Evolutionary conservation across 2,888 invertebrate species (phyloP).

Genomic region (Lacanobia oleracea): DNA sequence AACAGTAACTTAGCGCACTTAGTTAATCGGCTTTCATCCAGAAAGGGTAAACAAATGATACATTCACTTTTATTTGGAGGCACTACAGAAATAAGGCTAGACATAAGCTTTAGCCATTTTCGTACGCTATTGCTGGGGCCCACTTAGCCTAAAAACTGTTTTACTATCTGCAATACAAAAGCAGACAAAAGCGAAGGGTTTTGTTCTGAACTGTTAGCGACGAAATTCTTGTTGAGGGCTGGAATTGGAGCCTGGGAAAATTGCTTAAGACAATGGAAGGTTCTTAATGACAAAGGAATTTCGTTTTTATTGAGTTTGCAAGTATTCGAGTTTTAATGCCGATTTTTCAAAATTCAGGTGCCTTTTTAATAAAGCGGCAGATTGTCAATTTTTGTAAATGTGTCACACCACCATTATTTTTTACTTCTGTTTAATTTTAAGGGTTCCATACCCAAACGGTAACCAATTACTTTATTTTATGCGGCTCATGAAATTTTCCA

Average conservation of each 20-base stretch:
- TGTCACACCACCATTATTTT: too few species aligned
- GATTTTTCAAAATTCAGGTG: too few species aligned
- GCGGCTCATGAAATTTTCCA: too few species aligned
- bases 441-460: too few species aligned
- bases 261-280: neutral
- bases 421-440: too few species aligned
- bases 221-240: slow-evolving; percentile 2
- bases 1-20: slow-evolving; percentile 38
- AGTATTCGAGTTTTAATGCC: too few species aligned
- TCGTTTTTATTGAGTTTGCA: neutral
- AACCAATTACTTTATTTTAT: too few species aligned
- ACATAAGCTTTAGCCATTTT: slow-evolving; percentile 10
- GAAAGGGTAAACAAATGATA: slow-evolving; percentile 38
- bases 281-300: neutral
- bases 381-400: too few species aligned
- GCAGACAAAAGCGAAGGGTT: slow-evolving; percentile 12
- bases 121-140: slow-evolving; percentile 1
- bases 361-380: too few species aligned
- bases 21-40: slow-evolving; percentile 42
- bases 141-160: slow-evolving; percentile 43
- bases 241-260: neutral
- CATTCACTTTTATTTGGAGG: slow-evolving; percentile 41
- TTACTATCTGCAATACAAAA: slow-evolving; percentile 6
- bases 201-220: slow-evolving; percentile 1
- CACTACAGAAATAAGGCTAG: neutral